Evolutionary conservation across 92 coral and sea anemone species (phyloP), one percentile per base, ranked within the genome.

Genomic region (Ricordea florida): DNA sequence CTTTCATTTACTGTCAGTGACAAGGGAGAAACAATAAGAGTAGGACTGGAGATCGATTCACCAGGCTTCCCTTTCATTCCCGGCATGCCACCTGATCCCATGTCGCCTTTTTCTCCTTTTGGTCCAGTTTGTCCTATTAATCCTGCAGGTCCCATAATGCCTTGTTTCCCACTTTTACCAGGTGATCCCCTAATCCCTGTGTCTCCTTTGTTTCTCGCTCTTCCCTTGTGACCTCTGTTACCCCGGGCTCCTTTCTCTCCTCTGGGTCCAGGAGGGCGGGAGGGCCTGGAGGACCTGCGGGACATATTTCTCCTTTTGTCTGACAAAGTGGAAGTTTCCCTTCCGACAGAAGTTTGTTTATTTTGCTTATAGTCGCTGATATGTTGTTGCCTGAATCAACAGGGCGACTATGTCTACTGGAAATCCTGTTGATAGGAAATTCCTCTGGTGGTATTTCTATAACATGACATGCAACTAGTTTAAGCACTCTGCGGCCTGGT

Each of bases 41-140:
- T 32, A 35, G 66, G 66, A 34, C n/a, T 10, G 18, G 66, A 58
- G 6, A 58, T 21, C 10, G 66, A 58, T 58, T 58, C 42, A 1
- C 66, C 66, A 30, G 66, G 66, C 44, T 58, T 42, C 10, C 66
- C 66, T 35, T 58, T 58, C 11, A 9, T 25, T 16, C 66, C 66
- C 45, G 66, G 44, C 25, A 32, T 58, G 24, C 66, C 66, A 27
- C 15, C 6, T 25, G 41, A 22, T 1, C 66, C 66, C 6, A 18
- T 15, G 27, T 25, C 27, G 28, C 66, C 66, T 32, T 58, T 58
- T 2, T 31, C 23, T 32, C 66, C 66, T 21, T 58, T 58, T 7
- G 15, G 10, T 58, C 66, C 66, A n/a, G 13, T 0, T n/a, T 32
- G 33, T 58, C 66, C 66, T 29, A 27, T 58, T 13, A 0, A 10